Percentiles rank a stretch among this genome's conserved stretches.
Evolutionary conservation across 2,888 invertebrate species (phyloP).

Genomic region (Meloe dianella): DNA sequence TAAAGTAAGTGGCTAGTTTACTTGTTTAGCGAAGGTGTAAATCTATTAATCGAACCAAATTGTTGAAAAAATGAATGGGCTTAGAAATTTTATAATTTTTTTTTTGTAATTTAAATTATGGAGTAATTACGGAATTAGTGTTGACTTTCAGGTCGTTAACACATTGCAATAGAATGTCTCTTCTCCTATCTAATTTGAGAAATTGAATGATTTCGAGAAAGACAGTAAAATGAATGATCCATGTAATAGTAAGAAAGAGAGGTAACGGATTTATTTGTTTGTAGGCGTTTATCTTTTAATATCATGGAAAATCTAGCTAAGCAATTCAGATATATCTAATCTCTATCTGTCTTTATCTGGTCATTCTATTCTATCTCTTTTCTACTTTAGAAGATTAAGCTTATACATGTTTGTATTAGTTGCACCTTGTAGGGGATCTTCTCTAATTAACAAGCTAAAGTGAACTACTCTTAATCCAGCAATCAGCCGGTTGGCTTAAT

Average conservation of each 20-base stretch:
- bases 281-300: constrained; percentile 19
- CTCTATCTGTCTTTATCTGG: background rate
- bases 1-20: no score
- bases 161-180: background rate
- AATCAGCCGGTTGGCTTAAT: constrained; percentile 50
- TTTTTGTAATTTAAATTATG: no score
- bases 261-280: background rate
- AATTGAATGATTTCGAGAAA: background rate
- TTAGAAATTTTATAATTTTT: no score
- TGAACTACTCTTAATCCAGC: constrained; percentile 49
- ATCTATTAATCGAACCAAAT: no score
- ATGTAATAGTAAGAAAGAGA: background rate
- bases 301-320: background rate
- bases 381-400: constrained; percentile 13
- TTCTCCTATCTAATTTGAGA: background rate
- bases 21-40: no score
- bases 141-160: background rate
- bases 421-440: constrained; percentile 42
- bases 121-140: no score
- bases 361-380: background rate
- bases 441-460: constrained; percentile 51
- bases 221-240: background rate
- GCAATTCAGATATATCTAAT: background rate
- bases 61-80: no score
- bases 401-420: constrained; percentile 33